These are phyloP conservation scores for Otolemur crassicaudatus DNA, from an alignment of 2,797 vertebrate genomes.

Conservation along the genomic window DNA sequence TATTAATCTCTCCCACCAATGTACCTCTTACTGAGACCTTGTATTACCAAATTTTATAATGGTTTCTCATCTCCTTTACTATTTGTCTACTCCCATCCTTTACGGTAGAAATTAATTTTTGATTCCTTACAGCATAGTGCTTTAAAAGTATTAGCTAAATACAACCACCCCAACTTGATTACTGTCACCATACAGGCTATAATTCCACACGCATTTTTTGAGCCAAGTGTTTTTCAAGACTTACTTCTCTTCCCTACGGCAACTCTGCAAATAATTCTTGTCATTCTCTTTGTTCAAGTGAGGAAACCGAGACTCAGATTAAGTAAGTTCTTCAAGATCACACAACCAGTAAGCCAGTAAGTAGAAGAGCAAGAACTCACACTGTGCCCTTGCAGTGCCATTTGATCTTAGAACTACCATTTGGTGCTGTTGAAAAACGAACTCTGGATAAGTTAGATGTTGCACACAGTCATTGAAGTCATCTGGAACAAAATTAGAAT, in stretches of 20 bases:
- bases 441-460: background rate
- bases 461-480: background rate
- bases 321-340: background rate
- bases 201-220: constrained; percentile 25
- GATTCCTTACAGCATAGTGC: background rate
- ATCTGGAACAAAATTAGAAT: constrained; percentile 13
- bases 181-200: background rate
- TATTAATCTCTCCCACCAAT: background rate
- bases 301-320: background rate
- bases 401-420: background rate
- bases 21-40: background rate
- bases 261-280: background rate
- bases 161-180: background rate
- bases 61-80: background rate
- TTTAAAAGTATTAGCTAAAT: constrained; percentile 2
- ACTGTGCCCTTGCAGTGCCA: background rate
- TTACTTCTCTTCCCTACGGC: background rate
- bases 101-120: background rate
- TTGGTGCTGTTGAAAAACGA: background rate
- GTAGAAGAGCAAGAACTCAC: background rate
- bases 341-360: background rate
- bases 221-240: constrained; percentile 13
- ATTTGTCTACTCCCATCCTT: background rate
- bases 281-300: constrained; percentile 9
- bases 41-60: background rate